Evolutionary conservation across 2,113 vertebrate species (phyloP), one percentile per base, ranked within the genome.

Genomic region (Phainopepla nitens): DNA sequence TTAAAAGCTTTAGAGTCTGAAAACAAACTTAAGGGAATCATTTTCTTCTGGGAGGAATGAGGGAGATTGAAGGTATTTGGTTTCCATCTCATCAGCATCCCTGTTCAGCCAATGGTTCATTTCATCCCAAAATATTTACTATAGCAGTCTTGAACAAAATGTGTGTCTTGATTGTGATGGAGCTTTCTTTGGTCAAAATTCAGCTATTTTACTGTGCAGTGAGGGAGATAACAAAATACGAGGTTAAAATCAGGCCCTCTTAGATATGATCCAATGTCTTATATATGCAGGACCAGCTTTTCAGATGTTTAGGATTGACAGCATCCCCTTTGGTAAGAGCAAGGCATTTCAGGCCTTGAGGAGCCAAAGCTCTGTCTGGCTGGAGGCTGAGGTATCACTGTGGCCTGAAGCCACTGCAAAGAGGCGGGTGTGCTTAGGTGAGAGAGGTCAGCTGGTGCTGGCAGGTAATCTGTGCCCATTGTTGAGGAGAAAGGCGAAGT

Each of bases 291-390:
- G 57, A 78, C 18, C 31, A 53, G 36, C 7, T 57, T n/a, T 87
- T 71, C 15, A 19, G 1, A 0, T 22, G 13, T 14, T 8, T 39
- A 4, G 27, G 33, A 51, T 31, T 0, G 0, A 64, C n/a, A 56
- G 51, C 41, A 72, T 29, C 33, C 65, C n/a, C 77, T 71, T 79
- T 44, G 29, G 9, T 53, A 49, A 56, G 44, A 54, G 2, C 2
- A 47, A 39, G 33, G 49, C 24, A 20, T 76, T 79, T 76, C 42
- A n/a, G 53, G 19, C 28, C 39, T 79, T 44, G 44, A 78, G 51
- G 42, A 83, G 18, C 29, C 35, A 33, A 47, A 54, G 21, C 65
- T 78, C 36, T 45, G 47, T 18, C 2, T 7, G 1, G 4, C 36
- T 28, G 45, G 35, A 82, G n/a, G 50, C 8, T 49, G 76, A 77